Evolutionary conservation across 1,140 invertebrate species (phyloP), one percentile per base, ranked within the genome.

Genomic region (Drosophila lini): DNA sequence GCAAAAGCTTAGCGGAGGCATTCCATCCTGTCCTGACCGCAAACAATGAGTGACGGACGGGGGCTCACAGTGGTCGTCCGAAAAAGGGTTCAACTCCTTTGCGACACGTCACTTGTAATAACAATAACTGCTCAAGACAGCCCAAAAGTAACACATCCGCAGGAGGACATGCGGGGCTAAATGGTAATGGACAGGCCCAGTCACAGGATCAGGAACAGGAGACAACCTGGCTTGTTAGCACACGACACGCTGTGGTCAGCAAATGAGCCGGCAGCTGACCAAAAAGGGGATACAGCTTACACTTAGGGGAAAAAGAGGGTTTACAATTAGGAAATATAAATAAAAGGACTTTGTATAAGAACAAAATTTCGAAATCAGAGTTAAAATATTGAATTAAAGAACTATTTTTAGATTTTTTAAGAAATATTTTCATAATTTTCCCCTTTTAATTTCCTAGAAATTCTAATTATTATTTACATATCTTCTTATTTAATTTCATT

Each of bases 41-140:
- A 88, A 88, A 82, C 34, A 67, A 36, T 89, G 84, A 86, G 61
- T 86, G 83, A 78, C 76, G 75, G 47, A 45, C 16, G 45, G 59
- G 62, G 58, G 16, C 41, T 44, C 42, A 45, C 40, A 42, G 9
- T 9, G 31, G 41, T 52, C 48, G 25, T 28, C 25, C 41, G 34
- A 65, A 74, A 74, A 67, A 78, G 83, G 77, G 53, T 64, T 63
- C 53, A 55, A 36, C 44, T 57, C 60, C 70, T 76, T 52, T 78
- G 84, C 68, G 80, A 84, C 84, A 74, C 79, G 84, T 89, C 80
- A 80, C 50, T 69, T 55, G 53, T 75, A 80, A 78, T 80, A 89
- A 89, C 84, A 84, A 89, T 90, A 88, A 88, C 85, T 89, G 78
- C 84, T 88, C 84, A 88, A 88, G 84, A 88, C 84, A 90, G 80